Evolutionary conservation across 1,140 invertebrate genomes (phyloP), one percentile per base, ranked within the genome.

Genomic region (Drosophila mojavensis): DNA sequence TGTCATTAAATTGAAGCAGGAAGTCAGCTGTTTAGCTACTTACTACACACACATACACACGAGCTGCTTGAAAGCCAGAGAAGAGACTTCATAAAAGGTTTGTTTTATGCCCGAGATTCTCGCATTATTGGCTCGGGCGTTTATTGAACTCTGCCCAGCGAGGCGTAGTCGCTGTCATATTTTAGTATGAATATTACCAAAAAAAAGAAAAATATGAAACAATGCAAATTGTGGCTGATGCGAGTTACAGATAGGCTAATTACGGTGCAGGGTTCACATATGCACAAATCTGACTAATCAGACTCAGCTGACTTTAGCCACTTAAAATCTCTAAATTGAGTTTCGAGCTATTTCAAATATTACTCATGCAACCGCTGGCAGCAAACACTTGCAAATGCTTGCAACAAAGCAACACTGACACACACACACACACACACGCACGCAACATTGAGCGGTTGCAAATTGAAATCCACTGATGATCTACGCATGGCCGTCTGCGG

Each of bases 1-100:
- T 60, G 71, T 67, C 79, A 88, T 85, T 86, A 79, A 85, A 62
- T 39, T 69, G 20, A 65, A 82, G 79, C 83, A 85, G 82, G 82
- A 85, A 85, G 83, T 76, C 36, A 11, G 58, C 41, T 15, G 48
- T 33, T 39, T 39, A 58, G 62, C 56, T 54, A 56, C 50, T 80
- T 26, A 50, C 20, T 24, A 24, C 47, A 60, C 48, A 78, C 33
- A 36, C 47, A 60, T 54, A 78, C 33, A 36, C 50, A 59, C 47
- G 47, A 50, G 41, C 66, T 58, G 64, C 24, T 17, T 17, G 7
- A 4, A 60, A 28, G 28, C 26, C 5, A 9, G 33, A 17, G 58
- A 30, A 39, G 1, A 3, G 10, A 4, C 36, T 39, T 1, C 1
- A 45, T 26, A 41, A 17, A 26, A 66, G 17, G 15, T 28, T 45